Evolutionary conservation across 2,113 vertebrate species (phyloP).

Genomic region (Colius striatus): DNA sequence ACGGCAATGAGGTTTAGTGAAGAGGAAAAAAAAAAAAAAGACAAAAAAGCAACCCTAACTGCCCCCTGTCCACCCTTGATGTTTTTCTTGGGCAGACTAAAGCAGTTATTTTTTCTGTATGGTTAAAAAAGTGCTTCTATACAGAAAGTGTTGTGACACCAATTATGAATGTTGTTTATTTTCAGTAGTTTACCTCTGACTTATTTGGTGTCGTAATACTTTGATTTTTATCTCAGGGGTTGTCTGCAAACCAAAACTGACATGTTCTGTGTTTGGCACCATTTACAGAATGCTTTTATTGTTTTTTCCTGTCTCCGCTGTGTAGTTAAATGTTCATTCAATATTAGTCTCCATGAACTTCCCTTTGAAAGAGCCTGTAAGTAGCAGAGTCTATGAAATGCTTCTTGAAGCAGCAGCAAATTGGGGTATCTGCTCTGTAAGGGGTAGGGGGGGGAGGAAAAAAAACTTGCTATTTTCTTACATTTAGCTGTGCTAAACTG

Average conservation of each 20-base stretch:
- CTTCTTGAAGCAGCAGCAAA: slow-evolving; percentile 83
- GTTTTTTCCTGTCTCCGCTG: slow-evolving; percentile 49
- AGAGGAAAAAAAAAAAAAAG: not conserved
- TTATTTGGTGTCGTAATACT: slow-evolving; percentile 79
- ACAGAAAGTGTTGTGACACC: slow-evolving; percentile 74
- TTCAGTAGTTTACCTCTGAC: slow-evolving; percentile 77
- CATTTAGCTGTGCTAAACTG: slow-evolving; percentile 84
- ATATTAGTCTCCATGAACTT: slow-evolving; percentile 78
- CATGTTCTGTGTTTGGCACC: slow-evolving; percentile 72
- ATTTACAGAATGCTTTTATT: slow-evolving; percentile 70
- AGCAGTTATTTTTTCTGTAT: slow-evolving; percentile 64
- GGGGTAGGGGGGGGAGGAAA: not conserved
- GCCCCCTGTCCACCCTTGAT: slow-evolving; percentile 37
- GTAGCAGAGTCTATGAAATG: slow-evolving; percentile 73
- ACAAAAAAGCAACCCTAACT: slow-evolving; percentile 62
- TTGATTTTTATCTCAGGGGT: slow-evolving; percentile 80
- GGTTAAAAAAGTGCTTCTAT: slow-evolving; percentile 69
- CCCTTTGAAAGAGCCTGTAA: slow-evolving; percentile 78
- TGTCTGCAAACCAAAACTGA: slow-evolving; percentile 81
- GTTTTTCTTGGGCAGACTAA: slow-evolving; percentile 44
- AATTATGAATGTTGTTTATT: slow-evolving; percentile 74
- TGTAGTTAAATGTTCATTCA: slow-evolving; percentile 57
- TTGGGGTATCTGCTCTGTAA: slow-evolving; percentile 74
- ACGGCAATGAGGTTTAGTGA: slow-evolving; percentile 35
- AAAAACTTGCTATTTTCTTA: slow-evolving; percentile 84